Percentiles rank a stretch among this genome's conserved stretches.
These are phyloP conservation scores for Pocillopora grandis DNA, from an alignment of 92 coral and sea anemone species.

Conservation along the genomic window DNA sequence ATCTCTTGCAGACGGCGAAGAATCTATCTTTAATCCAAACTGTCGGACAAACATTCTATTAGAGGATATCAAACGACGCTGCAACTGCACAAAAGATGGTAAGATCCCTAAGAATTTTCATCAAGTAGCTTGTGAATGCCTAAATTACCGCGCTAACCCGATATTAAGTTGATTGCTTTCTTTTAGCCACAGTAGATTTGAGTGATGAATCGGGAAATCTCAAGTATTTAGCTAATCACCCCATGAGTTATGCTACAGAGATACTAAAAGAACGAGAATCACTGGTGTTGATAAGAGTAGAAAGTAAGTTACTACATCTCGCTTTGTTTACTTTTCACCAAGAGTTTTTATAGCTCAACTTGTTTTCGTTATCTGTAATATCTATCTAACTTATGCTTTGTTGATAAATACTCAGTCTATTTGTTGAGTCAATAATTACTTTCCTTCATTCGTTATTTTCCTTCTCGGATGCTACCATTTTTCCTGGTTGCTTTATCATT, in stretches of 20 bases:
- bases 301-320: conserved; percentile 71
- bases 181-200: conserved; percentile 79
- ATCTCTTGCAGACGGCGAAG: conserved; percentile 74
- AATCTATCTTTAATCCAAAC: conserved; percentile 85
- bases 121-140: conserved; percentile 1
- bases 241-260: conserved; percentile 82
- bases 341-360: background rate
- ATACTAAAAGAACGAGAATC: conserved; percentile 85
- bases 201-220: conserved; percentile 91
- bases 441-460: background rate
- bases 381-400: background rate
- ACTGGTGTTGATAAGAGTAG: conserved; percentile 85
- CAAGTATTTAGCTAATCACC: conserved; percentile 82
- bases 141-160: background rate
- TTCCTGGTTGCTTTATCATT: background rate
- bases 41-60: conserved; percentile 83
- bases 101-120: background rate
- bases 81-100: conserved; percentile 91
- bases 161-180: background rate
- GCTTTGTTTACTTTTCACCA: background rate
- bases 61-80: conserved; percentile 84
- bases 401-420: background rate
- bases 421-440: conserved; percentile 3
- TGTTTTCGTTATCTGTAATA: background rate
- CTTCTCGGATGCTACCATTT: background rate